Evolutionary conservation across 2,888 invertebrate species (phyloP).

Genomic region (Drosophila longiperda): DNA sequence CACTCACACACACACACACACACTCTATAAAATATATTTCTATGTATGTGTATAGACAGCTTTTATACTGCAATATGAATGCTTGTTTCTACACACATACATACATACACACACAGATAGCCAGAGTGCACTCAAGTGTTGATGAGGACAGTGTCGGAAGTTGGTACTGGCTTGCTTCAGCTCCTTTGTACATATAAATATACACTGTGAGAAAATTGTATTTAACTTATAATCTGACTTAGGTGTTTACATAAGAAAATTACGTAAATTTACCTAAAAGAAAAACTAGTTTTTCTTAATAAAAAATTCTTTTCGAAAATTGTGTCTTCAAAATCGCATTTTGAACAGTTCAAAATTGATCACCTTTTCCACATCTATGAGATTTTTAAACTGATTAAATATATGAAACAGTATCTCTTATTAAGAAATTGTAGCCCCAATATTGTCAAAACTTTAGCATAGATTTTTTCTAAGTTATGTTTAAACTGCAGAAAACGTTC

Average conservation of each 20-base stretch:
- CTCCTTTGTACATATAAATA: constrained; percentile 15
- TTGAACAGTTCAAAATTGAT: no score
- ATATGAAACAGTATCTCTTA: background rate
- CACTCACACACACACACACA: constrained; percentile 19
- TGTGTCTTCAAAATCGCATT: background rate
- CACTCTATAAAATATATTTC: background rate
- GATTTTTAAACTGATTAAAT: background rate
- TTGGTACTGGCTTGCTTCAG: constrained; percentile 46
- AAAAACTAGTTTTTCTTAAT: background rate
- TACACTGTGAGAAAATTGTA: background rate
- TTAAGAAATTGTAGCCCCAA: background rate
- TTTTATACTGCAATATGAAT: constrained; percentile 58
- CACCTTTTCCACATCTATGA: background rate
- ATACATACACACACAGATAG: constrained; percentile 25
- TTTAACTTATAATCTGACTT: background rate
- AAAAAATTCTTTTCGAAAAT: background rate
- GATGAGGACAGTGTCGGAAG: constrained; percentile 67
- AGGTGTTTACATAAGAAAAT: background rate
- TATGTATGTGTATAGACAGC: constrained; percentile 24
- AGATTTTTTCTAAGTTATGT: background rate
- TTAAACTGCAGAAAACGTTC: background rate
- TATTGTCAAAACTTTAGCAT: background rate
- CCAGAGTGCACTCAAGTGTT: constrained; percentile 62
- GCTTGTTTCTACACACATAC: constrained; percentile 35
- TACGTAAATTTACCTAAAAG: background rate